These are phyloP conservation scores for Perodicticus potto DNA, from an alignment of 2,797 vertebrate genomes.

Conservation along the genomic window DNA sequence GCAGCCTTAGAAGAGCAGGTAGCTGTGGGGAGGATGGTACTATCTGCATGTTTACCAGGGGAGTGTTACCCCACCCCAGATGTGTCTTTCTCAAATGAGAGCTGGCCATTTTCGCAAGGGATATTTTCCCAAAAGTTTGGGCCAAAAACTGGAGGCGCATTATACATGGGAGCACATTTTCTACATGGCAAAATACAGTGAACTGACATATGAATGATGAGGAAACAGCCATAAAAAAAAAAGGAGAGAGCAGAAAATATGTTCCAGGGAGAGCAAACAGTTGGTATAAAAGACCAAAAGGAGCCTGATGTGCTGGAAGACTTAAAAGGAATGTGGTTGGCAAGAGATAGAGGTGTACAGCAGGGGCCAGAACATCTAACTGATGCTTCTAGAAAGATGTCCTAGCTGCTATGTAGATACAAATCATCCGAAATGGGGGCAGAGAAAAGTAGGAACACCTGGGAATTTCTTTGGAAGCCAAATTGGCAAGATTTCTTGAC, in stretches of 20 bases:
- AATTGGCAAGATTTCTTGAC: slow-evolving; percentile 34
- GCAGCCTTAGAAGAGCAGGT: too few species aligned
- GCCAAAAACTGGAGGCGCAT: too few species aligned
- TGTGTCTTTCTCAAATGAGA: too few species aligned
- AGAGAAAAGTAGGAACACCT: neutral
- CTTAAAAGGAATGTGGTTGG: neutral
- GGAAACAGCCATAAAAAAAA: neutral
- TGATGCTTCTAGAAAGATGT: neutral
- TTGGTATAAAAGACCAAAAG: slow-evolving; percentile 28
- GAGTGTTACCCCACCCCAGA: too few species aligned
- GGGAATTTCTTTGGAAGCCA: neutral
- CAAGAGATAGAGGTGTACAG: neutral
- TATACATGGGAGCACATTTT: too few species aligned
- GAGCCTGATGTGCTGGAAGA: neutral
- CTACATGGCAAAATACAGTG: neutral
- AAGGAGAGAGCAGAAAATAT: neutral
- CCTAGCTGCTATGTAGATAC: neutral
- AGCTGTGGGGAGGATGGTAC: too few species aligned
- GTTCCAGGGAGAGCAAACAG: slow-evolving; percentile 4
- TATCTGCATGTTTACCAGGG: too few species aligned
- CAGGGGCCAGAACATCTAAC: neutral
- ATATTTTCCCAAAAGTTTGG: too few species aligned
- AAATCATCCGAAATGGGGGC: neutral
- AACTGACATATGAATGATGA: neutral
- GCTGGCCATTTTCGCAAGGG: too few species aligned